Evolutionary conservation across 2,113 vertebrate genomes (phyloP), one percentile per base, ranked within the genome.

Genomic region (Dascyllus trimaculatus): DNA sequence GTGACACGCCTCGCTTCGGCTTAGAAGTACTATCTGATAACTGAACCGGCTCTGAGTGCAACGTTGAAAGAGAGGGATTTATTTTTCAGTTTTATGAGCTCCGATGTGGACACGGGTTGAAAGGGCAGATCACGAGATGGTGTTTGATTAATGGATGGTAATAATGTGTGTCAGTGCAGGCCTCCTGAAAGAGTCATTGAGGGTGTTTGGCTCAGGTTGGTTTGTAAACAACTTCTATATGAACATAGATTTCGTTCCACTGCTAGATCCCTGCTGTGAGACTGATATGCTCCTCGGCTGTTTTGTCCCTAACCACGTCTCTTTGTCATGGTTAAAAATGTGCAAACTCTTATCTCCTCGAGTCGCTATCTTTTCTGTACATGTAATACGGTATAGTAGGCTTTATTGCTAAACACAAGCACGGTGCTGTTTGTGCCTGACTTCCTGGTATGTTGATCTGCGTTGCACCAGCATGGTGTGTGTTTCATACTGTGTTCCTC

Each of bases 171-270:
- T 54, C 72, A 53, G 29, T 48, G 3, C 5, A 15, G 53, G 58
- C 35, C 32, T 53, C 69, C 21, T 74, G 6, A 46, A 70, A 53
- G 11, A 74, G 17, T 4, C 26, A 21, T 11, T 18, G 67, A 62
- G 60, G 7, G 48, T 49, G 53, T 76, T 81, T 58, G 56, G n/a
- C 65, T 82, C 46, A 15, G 53, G 32, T 25, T 45, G 58, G 62
- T 81, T 73, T 78, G 66, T 78, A 70, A 85, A 84, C 53, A 81
- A 58, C 60, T 69, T 32, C 40, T 61, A 78, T 22, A 82, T 76
- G 67, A 84, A 56, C 38, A 22, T 18, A 21, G 63, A 40, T 62
- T 59, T 77, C 66, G 40, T 19, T 57, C 45, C 18, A 5, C 46
- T 1, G 63, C 66, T 65, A 46, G 62, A 68, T 68, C 29, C 13